Evolutionary conservation across 2,113 vertebrate species (phyloP).

Genomic region (Cinclus mexicanus): DNA sequence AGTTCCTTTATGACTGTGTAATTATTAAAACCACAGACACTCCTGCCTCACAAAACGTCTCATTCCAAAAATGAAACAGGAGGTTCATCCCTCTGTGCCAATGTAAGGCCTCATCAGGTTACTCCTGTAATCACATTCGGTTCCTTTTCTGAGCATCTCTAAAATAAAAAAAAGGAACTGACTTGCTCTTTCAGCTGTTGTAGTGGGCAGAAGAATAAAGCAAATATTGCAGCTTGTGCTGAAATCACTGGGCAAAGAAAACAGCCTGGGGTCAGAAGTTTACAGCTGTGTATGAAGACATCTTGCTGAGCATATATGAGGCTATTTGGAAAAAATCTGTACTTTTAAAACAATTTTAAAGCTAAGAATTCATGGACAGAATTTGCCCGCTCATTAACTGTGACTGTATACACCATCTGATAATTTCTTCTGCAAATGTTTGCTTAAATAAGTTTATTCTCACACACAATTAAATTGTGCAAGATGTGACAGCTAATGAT

Average conservation of each 20-base stretch:
- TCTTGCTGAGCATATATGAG: not conserved
- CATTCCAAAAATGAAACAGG: constrained; percentile 1
- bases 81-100: not conserved
- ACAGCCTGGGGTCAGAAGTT: not conserved
- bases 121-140: not conserved
- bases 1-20: not conserved
- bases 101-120: not conserved
- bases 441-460: constrained; percentile 4
- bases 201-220: not conserved
- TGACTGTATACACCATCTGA: not conserved
- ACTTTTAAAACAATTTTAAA: not conserved
- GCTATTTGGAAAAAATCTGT: not conserved
- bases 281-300: not conserved
- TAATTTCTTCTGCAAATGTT: not conserved
- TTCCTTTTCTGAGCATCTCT: constrained; percentile 36
- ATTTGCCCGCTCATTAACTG: not conserved
- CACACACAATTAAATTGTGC: not conserved
- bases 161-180: constrained; percentile 42
- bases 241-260: not conserved
- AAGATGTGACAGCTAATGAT: not conserved
- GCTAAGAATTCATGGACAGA: not conserved
- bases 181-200: not conserved
- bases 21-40: not conserved
- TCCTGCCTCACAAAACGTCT: not conserved
- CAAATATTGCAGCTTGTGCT: not conserved